phyloP scores from a whole-genome alignment of 2,797 vertebrate genomes.

The Brachyalestes nurse region DNA sequence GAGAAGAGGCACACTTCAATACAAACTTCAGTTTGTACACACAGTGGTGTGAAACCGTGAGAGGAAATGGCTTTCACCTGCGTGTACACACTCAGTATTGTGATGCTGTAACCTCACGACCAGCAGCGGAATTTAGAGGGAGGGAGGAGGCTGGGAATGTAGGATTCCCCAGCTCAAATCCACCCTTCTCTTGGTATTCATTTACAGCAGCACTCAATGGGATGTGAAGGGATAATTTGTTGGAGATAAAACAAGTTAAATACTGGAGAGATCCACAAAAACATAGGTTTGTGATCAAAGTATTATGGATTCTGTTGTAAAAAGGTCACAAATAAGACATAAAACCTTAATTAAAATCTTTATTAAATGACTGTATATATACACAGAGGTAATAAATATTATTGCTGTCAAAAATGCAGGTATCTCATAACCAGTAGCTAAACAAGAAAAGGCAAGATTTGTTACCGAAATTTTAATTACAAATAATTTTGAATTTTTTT shows the following conservation, averaged over 20 bases:
- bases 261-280: background rate
- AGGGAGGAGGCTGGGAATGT: slow-evolving; percentile 24
- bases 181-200: background rate
- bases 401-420: too few species aligned
- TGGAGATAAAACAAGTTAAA: background rate
- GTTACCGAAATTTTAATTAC: too few species aligned
- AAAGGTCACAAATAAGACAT: background rate
- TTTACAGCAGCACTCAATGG: background rate
- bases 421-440: too few species aligned
- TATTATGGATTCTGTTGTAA: background rate
- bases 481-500: too few species aligned
- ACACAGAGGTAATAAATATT: too few species aligned
- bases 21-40: slow-evolving; percentile 42
- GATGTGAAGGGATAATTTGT: background rate
- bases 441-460: too few species aligned
- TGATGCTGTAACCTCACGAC: slow-evolving; percentile 34
- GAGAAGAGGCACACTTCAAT: slow-evolving; percentile 27
- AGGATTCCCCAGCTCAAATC: background rate
- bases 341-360: background rate
- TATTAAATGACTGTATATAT: background rate
- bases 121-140: slow-evolving; percentile 32
- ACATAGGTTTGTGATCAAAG: background rate
- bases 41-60: slow-evolving; percentile 47
- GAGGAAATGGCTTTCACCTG: slow-evolving; percentile 38
- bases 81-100: slow-evolving; percentile 43